A percentile compares a stretch with the other conserved stretches of the same genome.
Evolutionary conservation across 2,888 invertebrate species (phyloP).

Genomic region (Drosophila nigricruria): DNA sequence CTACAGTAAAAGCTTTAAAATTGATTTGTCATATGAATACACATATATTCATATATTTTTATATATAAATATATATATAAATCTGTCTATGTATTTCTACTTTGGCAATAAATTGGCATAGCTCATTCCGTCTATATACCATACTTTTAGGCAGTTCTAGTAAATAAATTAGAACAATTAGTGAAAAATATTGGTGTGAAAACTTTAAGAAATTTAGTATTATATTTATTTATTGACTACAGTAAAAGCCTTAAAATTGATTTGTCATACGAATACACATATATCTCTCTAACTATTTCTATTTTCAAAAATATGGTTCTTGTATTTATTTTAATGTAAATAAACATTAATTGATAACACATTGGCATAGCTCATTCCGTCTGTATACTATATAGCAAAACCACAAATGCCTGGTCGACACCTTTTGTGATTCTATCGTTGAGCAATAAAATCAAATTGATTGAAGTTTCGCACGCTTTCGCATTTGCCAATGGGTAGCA

Average conservation of each 20-base stretch:
- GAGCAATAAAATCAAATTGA: constrained; percentile 68
- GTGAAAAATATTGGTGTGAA: too few relatives aligned
- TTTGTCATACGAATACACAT: too few relatives aligned
- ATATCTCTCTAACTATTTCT: neutral
- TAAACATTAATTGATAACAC: constrained; percentile 5
- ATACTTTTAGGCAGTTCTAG: constrained; percentile 10
- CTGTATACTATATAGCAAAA: constrained; percentile 9
- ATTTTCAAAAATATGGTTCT: neutral
- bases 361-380: neutral
- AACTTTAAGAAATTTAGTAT: too few relatives aligned
- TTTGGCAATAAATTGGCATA: too few relatives aligned
- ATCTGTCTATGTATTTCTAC: too few relatives aligned
- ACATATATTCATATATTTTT: neutral
- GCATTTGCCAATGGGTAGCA: constrained; percentile 1
- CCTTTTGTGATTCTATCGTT: constrained; percentile 56
- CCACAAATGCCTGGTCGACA: constrained; percentile 61
- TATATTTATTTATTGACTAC: too few relatives aligned
- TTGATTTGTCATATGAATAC: neutral
- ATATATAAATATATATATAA: too few relatives aligned
- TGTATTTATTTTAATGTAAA: neutral
- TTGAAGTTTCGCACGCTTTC: constrained; percentile 64
- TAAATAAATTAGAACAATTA: constrained; percentile 27
- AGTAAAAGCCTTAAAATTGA: too few relatives aligned
- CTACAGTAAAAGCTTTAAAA: neutral
- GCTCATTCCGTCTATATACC: too few relatives aligned